Evolutionary conservation across 2,888 invertebrate genomes (phyloP).

Genomic region (Luperina nickerlii): DNA sequence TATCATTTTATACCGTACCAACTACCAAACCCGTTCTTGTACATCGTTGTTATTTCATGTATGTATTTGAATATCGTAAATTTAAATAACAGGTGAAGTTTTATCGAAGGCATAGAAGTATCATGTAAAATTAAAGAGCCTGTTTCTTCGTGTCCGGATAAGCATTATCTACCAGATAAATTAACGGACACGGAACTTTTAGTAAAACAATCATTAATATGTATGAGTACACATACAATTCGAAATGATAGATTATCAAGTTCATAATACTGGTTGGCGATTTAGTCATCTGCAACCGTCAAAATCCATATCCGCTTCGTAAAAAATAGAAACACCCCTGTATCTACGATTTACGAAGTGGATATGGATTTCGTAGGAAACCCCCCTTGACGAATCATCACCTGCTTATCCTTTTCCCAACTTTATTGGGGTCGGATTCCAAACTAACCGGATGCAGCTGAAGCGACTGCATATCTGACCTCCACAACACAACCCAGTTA

Average conservation of each 20-base stretch:
- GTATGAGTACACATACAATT: not conserved
- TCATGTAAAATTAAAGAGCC: not conserved
- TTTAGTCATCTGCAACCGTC: not conserved
- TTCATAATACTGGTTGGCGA: not conserved
- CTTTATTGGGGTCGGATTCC: too few relatives aligned
- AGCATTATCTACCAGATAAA: not conserved
- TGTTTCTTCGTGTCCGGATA: not conserved
- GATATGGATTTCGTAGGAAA: not conserved
- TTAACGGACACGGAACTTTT: not conserved
- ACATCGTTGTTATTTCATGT: conserved; percentile 20
- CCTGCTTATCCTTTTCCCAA: too few relatives aligned
- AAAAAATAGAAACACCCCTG: too few relatives aligned
- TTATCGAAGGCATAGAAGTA: conserved; percentile 31
- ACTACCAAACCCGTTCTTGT: conserved; percentile 23
- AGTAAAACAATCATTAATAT: not conserved
- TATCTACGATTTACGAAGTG: not conserved
- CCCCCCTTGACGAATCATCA: not conserved
- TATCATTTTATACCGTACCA: not conserved
- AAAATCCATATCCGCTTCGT: not conserved
- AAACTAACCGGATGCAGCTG: too few relatives aligned
- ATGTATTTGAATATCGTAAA: conserved; percentile 8
- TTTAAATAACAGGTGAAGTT: conserved; percentile 11
- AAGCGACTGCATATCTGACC: too few relatives aligned
- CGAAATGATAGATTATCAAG: not conserved
- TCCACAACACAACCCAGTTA: too few relatives aligned